Conservation (phyloP, 2,797 vertebrate species). For the Sylvia borin region DNA sequence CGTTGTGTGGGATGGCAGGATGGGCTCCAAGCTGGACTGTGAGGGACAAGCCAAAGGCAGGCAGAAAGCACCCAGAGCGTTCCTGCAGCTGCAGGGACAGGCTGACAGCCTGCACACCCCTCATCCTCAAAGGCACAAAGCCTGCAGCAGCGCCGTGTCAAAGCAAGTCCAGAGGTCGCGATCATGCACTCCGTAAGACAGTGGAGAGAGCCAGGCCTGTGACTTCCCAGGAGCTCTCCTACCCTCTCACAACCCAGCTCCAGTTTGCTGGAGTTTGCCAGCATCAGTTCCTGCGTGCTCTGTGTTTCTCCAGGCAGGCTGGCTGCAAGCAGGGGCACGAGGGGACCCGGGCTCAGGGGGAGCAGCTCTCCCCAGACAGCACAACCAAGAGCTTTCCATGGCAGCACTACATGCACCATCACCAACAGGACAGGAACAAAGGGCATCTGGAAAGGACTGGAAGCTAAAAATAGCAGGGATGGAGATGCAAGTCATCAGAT, state of each 20-base stretch:
- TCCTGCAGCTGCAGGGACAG: background rate
- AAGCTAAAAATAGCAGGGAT: background rate
- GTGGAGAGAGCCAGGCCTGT: background rate
- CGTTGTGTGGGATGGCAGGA: background rate
- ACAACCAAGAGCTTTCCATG: background rate
- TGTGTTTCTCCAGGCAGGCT: background rate
- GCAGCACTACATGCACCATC: conserved; percentile 1
- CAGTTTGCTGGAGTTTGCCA: background rate
- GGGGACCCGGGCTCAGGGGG: fast-evolving
- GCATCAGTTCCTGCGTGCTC: background rate
- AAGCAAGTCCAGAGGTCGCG: background rate
- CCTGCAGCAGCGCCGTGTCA: background rate
- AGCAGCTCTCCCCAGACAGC: background rate
- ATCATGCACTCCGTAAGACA: fast-evolving
- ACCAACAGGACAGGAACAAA: background rate
- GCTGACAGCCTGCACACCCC: background rate
- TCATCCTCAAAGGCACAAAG: background rate
- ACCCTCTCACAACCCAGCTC: background rate
- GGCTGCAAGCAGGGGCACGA: fast-evolving
- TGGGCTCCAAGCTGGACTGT: background rate
- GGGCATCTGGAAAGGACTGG: background rate
- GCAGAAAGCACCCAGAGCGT: background rate
- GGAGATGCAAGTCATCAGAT: background rate
- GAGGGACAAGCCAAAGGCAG: background rate
- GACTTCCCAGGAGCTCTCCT: background rate